Evolutionary conservation across 2,113 vertebrate species (phyloP), one percentile per base, ranked within the genome.

Genomic region (Shinisaurus crocodilurus): DNA sequence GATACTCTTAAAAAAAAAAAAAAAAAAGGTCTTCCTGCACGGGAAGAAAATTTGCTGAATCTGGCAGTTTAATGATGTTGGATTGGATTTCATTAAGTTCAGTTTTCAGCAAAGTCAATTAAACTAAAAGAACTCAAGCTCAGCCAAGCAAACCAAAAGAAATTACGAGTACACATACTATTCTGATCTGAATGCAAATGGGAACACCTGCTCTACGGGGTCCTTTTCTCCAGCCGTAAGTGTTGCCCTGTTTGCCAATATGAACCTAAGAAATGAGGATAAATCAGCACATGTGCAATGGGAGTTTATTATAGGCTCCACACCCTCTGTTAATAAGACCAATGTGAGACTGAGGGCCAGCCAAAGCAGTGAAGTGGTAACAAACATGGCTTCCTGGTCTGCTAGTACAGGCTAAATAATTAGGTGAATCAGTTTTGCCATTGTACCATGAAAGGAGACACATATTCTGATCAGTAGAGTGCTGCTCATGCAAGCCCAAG

Each of bases 61-160:
- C 25, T 89, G 54, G 69, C 48, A 32, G 16, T 74, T 45, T 34
- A 87, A 18, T 45, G 5, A 45, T 20, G 60, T 43, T 63, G 40
- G 54, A 48, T 45, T 72, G 79, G 6, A 43, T 82, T 82, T 82
- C n/a, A 74, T 89, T 63, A 75, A 75, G 6, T 76, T 76, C 20
- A 54, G 32, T 75, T 89, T 89, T 60, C 40, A 82, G 37, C 32
- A 23, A 74, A 84, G 81, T 65, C 81, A 76, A 25, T 76, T 84
- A 89, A 84, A 27, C 8, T 16, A 45, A 80, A 27, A 27, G 29
- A 76, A 89, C 23, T 84, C 40, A 48, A 84, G 40, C 23, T 76
- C 40, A 89, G 50, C 54, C 27, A 83, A 60, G 54, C 54, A 70
- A 63, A 48, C 32, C 65, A 89, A 63, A 75, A 76, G 40, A 6